Evolutionary conservation across 2,113 vertebrate species (phyloP).

Genomic region (Festucalex cinctus): DNA sequence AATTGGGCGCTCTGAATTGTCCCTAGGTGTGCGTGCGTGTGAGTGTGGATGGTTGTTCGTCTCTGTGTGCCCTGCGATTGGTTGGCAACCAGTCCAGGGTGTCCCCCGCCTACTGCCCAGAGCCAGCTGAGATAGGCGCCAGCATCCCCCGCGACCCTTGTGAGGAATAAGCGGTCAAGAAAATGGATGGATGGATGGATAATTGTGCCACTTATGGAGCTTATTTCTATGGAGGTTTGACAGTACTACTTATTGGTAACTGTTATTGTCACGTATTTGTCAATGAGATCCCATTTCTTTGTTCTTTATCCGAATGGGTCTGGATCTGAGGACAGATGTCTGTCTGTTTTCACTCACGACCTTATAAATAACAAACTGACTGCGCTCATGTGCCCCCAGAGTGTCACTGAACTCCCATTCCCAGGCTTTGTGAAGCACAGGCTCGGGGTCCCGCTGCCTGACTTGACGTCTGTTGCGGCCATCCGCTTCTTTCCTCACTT

Average conservation of each 20-base stretch:
- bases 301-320: constrained; percentile 19
- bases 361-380: constrained; percentile 66
- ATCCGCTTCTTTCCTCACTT: constrained; percentile 64
- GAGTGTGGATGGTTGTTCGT: too few species aligned
- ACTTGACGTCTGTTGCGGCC: constrained; percentile 58
- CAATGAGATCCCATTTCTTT: constrained; percentile 1
- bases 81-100: too few species aligned
- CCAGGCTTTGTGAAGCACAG: constrained; percentile 52
- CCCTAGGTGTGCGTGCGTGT: too few species aligned
- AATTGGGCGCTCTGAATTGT: too few species aligned
- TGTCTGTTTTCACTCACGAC: constrained; percentile 52
- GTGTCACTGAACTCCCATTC: constrained; percentile 51
- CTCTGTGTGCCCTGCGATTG: too few species aligned
- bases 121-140: too few species aligned
- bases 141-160: too few species aligned
- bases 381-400: constrained; percentile 46
- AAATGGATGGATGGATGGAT: too few species aligned
- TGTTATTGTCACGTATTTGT: not conserved
- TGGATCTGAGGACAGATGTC: constrained; percentile 38
- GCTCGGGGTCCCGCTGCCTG: constrained; percentile 53
- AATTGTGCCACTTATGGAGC: too few species aligned
- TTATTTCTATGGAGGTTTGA: not conserved
- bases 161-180: too few species aligned
- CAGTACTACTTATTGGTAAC: not conserved
- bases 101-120: too few species aligned